Evolutionary conservation across 2,888 invertebrate species (phyloP).

Genomic region (Limnephilus marmoratus): DNA sequence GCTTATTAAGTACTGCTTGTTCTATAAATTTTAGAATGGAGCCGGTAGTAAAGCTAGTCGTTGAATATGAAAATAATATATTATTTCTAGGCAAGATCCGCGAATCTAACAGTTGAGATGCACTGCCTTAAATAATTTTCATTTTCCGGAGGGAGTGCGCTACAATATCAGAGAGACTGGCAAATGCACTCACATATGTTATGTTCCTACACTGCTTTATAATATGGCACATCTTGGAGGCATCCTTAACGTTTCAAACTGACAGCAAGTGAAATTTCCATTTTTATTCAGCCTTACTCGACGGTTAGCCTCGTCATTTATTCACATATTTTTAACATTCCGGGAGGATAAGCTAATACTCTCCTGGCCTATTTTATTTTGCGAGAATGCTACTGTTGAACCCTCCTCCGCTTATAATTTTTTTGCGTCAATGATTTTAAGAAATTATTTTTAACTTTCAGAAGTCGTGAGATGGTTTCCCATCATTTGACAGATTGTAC

Average conservation of each 20-base stretch:
- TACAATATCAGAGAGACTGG: constrained; percentile 29
- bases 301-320: neutral
- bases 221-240: neutral
- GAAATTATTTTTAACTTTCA: neutral
- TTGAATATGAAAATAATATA: neutral
- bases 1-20: neutral
- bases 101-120: constrained; percentile 10
- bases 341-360: neutral
- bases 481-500: too few relatives aligned
- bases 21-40: neutral
- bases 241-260: neutral
- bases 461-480: neutral
- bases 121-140: constrained; percentile 12
- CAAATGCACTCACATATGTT: constrained; percentile 19
- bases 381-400: neutral
- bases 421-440: neutral
- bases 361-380: neutral
- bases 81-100: neutral
- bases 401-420: neutral
- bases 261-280: neutral
- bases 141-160: neutral
- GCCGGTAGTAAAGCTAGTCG: neutral
- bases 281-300: neutral
- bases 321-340: neutral
- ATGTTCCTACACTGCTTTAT: neutral